A percentile compares a stretch with the other conserved stretches of the same genome.
Evolutionary conservation across 2,113 vertebrate species (phyloP).

Genomic region (Amblyopsis rosae): DNA sequence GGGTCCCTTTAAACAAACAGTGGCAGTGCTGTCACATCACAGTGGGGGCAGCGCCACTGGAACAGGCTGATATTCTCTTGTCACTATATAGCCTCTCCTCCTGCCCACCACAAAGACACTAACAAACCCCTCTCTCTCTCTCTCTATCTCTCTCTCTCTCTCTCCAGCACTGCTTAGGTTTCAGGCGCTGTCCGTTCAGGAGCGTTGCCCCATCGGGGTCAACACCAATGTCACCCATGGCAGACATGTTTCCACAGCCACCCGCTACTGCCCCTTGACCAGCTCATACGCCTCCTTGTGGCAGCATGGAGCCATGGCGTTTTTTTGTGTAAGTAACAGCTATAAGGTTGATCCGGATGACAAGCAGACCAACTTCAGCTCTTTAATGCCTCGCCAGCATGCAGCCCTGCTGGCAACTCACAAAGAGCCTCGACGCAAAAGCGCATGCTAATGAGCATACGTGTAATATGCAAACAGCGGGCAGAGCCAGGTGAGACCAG

Average conservation of each 20-base stretch:
- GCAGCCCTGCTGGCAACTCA: constrained; percentile 65
- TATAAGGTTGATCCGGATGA: constrained; percentile 73
- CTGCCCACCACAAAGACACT: too few relatives aligned
- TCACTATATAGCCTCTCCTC: neutral
- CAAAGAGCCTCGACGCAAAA: constrained; percentile 71
- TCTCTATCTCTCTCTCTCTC: neutral
- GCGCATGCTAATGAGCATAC: constrained; percentile 71
- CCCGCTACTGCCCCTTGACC: constrained; percentile 54
- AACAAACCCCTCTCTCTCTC: neutral
- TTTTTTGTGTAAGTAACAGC: constrained; percentile 68
- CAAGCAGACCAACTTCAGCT: constrained; percentile 60
- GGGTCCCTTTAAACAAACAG: constrained; percentile 5
- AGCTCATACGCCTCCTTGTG: constrained; percentile 63
- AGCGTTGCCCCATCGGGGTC: constrained; percentile 59
- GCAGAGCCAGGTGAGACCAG: constrained; percentile 59
- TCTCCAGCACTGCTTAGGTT: constrained; percentile 58
- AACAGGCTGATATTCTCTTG: constrained; percentile 10
- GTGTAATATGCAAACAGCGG: constrained; percentile 65
- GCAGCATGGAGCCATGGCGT: constrained; percentile 47
- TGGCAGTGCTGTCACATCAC: constrained; percentile 25
- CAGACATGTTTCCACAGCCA: constrained; percentile 49
- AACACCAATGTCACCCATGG: constrained; percentile 70
- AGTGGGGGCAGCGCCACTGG: constrained; percentile 27
- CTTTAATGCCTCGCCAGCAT: constrained; percentile 69
- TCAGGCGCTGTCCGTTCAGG: constrained; percentile 65